A percentile compares a stretch with the other conserved stretches of the same genome.
These are phyloP conservation scores for Dryobates pubescens DNA, from an alignment of 2,797 vertebrate genomes.

Conservation along the genomic window DNA sequence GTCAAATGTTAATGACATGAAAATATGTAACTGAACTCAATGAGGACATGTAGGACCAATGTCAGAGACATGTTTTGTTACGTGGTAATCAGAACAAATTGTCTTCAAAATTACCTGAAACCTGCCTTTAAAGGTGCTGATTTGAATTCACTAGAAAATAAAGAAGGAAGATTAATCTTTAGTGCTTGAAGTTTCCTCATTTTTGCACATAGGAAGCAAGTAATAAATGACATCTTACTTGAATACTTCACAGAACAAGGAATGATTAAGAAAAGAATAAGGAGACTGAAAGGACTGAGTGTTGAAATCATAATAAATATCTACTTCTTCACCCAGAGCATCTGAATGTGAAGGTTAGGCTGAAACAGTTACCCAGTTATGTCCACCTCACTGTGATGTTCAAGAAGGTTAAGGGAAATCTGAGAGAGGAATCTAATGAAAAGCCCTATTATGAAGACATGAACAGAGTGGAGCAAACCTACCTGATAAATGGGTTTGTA, in stretches of 20 bases:
- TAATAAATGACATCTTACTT: neutral
- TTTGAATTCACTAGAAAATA: neutral
- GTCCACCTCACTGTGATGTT: neutral
- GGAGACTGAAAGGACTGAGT: neutral
- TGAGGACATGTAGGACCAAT: neutral
- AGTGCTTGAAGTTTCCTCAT: neutral
- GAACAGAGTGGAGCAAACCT: neutral
- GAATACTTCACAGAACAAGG: neutral
- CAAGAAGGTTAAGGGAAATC: neutral
- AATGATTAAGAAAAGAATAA: neutral
- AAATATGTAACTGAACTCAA: neutral
- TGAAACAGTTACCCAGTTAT: neutral
- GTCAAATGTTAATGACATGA: neutral
- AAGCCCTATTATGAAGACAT: neutral
- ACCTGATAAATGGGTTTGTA: neutral
- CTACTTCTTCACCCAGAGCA: neutral
- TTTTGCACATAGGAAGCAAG: neutral
- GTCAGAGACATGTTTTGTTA: neutral
- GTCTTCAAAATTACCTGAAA: neutral
- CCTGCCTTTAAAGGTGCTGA: neutral
- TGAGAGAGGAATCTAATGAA: neutral
- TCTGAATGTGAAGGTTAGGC: neutral
- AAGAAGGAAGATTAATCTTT: neutral
- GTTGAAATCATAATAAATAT: neutral
- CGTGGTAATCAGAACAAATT: neutral